phyloP scores from a whole-genome alignment of 2,113 vertebrate species.

The Numenius arquata region DNA sequence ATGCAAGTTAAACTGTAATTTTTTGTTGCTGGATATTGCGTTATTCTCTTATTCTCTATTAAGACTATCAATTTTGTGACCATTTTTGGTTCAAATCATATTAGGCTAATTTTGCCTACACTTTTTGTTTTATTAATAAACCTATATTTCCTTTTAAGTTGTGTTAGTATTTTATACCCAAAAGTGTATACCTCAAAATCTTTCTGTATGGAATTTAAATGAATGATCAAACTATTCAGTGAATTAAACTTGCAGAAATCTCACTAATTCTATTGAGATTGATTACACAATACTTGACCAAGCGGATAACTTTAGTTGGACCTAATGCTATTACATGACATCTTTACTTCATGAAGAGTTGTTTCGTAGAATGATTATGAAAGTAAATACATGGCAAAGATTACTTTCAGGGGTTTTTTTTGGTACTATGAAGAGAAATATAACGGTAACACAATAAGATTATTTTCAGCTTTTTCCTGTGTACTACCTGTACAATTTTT shows the following conservation, averaged over 20 bases:
- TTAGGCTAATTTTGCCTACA: constrained; percentile 25
- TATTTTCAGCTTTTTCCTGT: neutral
- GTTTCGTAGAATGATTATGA: neutral
- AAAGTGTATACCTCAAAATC: constrained; percentile 22
- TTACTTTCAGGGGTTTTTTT: neutral
- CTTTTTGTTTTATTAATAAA: constrained; percentile 54
- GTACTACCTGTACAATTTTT: neutral
- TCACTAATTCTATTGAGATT: neutral
- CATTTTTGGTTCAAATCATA: constrained; percentile 7
- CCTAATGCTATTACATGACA: neutral
- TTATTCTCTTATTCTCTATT: neutral
- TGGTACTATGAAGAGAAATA: neutral
- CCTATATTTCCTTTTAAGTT: constrained; percentile 55
- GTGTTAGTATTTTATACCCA: constrained; percentile 51
- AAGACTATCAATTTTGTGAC: constrained; percentile 16
- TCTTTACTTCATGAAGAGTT: neutral
- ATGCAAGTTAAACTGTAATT: neutral
- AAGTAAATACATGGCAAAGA: neutral
- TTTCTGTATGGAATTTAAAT: constrained; percentile 49
- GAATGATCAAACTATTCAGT: constrained; percentile 9
- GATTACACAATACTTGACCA: neutral
- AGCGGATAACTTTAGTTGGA: neutral
- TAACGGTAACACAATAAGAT: neutral
- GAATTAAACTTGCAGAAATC: neutral
- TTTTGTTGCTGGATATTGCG: neutral